A percentile compares a stretch with the other conserved stretches of the same genome.
Evolutionary conservation across 2,113 vertebrate species (phyloP).

Genomic region (Noctilio leporinus): DNA sequence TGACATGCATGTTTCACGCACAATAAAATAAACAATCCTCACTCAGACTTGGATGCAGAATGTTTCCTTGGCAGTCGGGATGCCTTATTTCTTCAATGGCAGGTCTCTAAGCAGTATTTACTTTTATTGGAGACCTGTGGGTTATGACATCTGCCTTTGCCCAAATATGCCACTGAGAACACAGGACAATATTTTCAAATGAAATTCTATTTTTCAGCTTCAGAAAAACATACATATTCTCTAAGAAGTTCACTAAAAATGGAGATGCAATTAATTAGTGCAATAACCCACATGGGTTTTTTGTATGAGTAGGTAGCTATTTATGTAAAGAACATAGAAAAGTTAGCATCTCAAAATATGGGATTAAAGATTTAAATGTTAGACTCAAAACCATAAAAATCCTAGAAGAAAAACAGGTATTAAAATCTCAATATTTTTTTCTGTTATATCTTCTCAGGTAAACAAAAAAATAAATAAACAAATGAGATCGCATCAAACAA

Average conservation of each 20-base stretch:
- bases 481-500: too few relatives aligned
- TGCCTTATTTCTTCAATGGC: slow-evolving; percentile 44
- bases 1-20: slow-evolving; percentile 19
- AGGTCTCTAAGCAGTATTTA: slow-evolving; percentile 30
- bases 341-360: not conserved
- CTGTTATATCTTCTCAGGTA: too few relatives aligned
- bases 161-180: slow-evolving; percentile 32
- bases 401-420: too few relatives aligned
- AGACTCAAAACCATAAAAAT: too few relatives aligned
- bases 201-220: slow-evolving; percentile 33
- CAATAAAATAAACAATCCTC: slow-evolving; percentile 20
- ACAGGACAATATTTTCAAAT: slow-evolving; percentile 24
- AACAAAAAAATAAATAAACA: too few relatives aligned
- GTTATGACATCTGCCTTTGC: slow-evolving; percentile 65
- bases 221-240: not conserved
- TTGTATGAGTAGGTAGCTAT: not conserved
- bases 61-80: slow-evolving; percentile 39
- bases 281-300: not conserved
- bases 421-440: too few relatives aligned
- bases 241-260: not conserved
- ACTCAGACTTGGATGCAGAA: not conserved
- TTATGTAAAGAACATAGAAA: not conserved
- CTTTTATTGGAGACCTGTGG: slow-evolving; percentile 60
- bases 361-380: too few relatives aligned
- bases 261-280: not conserved